Conservation (phyloP, 1,140 invertebrate species). For the Stegodyphus mimosarum region DNA sequence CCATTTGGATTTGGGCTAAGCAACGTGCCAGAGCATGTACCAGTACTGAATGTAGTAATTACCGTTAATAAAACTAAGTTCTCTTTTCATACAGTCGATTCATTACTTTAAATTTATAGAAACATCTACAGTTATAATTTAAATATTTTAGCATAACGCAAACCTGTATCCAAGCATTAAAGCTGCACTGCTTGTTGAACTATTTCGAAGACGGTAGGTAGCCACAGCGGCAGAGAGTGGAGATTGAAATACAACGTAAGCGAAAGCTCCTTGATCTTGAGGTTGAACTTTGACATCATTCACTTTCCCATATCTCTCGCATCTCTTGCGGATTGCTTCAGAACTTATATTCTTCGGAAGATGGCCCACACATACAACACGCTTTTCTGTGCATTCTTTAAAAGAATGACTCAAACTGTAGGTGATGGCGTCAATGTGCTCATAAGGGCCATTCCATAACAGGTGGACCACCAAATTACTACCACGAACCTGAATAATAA, state of each 20-base stretch:
- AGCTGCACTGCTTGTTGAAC: constrained; percentile 33
- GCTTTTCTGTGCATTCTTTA: constrained; percentile 40
- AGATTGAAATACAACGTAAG: constrained; percentile 19
- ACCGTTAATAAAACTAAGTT: too few species aligned
- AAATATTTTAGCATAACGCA: too few species aligned
- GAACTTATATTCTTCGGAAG: constrained; percentile 15
- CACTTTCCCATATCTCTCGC: constrained; percentile 25
- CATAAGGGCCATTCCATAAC: constrained; percentile 47
- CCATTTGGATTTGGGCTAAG: too few species aligned
- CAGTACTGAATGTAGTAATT: too few species aligned
- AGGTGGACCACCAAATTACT: constrained; percentile 31
- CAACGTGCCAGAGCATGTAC: too few species aligned
- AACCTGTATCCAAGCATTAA: constrained; percentile 47
- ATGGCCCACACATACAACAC: constrained; percentile 28
- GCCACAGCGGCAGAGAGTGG: constrained; percentile 35
- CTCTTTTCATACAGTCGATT: too few species aligned
- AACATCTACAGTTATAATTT: too few species aligned
- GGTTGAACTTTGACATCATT: constrained; percentile 24
- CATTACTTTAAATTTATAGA: too few species aligned
- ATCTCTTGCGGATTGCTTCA: background rate
- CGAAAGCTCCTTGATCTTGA: constrained; percentile 48
- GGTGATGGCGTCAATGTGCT: constrained; percentile 16
- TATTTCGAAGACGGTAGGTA: constrained; percentile 33
- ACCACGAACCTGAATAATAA: constrained; percentile 20
- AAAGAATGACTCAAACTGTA: constrained; percentile 12